A percentile compares a stretch with the other conserved stretches of the same genome.
Conservation (phyloP, 1,140 invertebrate genomes). For the Lordiphosa mommai region DNA sequence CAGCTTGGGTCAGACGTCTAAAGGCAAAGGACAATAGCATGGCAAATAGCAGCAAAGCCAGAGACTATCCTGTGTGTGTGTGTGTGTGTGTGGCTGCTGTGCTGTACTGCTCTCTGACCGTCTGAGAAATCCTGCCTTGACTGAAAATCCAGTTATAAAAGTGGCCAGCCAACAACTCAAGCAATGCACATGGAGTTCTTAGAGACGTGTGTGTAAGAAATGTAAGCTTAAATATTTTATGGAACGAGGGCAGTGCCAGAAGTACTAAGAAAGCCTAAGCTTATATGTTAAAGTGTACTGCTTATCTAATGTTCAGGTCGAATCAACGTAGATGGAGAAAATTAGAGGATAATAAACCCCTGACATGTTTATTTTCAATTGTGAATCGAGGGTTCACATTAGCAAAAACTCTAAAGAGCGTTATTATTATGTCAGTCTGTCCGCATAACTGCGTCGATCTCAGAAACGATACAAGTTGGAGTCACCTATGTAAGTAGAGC, state of each 20-base stretch:
- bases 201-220: constrained; percentile 46
- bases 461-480: no score
- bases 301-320: no score
- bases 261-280: neutral
- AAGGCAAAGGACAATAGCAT: constrained; percentile 44
- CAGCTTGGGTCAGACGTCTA: constrained; percentile 29
- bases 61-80: neutral
- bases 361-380: no score
- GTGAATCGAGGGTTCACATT: no score
- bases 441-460: no score
- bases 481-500: no score
- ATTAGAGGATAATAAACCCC: no score
- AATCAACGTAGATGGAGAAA: no score
- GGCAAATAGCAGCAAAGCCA: constrained; percentile 53
- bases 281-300: no score
- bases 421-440: no score
- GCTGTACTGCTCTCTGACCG: constrained; percentile 22
- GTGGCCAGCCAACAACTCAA: constrained; percentile 52
- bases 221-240: constrained; percentile 77
- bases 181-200: constrained; percentile 35
- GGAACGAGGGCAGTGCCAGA: constrained; percentile 43
- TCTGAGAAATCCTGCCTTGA: constrained; percentile 49
- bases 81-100: constrained; percentile 12
- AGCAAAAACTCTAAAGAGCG: no score
- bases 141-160: constrained; percentile 66